phyloP scores from a whole-genome alignment of 1,140 invertebrate genomes.

The Copidosoma floridanum region DNA sequence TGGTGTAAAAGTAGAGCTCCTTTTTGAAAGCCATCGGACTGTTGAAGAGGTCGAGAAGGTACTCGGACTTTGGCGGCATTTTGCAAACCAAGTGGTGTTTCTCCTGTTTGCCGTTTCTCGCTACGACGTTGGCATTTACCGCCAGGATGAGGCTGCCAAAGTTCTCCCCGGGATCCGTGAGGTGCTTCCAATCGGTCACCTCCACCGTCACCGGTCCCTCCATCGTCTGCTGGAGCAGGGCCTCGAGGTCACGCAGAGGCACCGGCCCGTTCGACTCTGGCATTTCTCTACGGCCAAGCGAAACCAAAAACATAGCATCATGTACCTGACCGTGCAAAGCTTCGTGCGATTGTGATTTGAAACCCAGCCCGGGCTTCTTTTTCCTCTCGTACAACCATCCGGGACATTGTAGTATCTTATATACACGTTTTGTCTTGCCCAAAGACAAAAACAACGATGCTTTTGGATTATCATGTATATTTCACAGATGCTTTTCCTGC shows the following conservation, averaged over 20 bases:
- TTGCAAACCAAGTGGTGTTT: conserved; percentile 59
- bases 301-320: no score
- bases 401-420: no score
- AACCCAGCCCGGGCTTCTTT: no score
- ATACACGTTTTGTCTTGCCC: no score
- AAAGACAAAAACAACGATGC: no score
- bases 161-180: conserved; percentile 63
- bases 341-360: no score
- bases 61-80: conserved; percentile 59
- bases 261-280: conserved; percentile 31
- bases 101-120: conserved; percentile 35
- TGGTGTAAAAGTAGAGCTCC: conserved; percentile 60
- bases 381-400: no score
- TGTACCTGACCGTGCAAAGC: no score
- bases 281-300: no score
- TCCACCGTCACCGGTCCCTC: conserved; percentile 35
- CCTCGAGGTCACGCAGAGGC: conserved; percentile 41
- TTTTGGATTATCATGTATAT: no score
- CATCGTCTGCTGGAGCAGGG: conserved; percentile 35
- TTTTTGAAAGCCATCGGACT: conserved; percentile 61
- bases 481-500: no score
- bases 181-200: conserved; percentile 41
- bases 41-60: conserved; percentile 59
- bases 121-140: conserved; percentile 45
- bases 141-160: conserved; percentile 62